Evolutionary conservation across 2,888 invertebrate genomes (phyloP), one percentile per base, ranked within the genome.

Genomic region (Heterodera filipjevi): DNA sequence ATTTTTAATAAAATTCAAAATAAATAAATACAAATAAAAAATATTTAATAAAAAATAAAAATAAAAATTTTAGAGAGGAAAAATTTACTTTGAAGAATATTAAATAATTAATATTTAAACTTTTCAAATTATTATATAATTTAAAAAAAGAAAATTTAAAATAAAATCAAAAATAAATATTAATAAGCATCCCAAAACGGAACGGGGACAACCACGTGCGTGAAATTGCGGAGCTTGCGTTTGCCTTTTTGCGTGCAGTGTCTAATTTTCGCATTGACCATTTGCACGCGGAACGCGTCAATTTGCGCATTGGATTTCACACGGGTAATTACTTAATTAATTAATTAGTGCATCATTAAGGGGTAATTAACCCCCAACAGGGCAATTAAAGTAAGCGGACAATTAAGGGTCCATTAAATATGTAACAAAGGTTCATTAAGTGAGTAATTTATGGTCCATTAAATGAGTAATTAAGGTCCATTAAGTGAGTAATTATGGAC

Each of bases 161-260:
- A 39, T 10, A 39, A 39, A 39, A 1, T 39, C 12, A 22, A 53
- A 53, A 19, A 5, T 27, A 10, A 59, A n/a, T 27, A n/a, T 59
- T 59, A 16, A 46, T 59, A 27, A 59, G 87, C n/a, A 79, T 86
- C 19, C 87, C 87, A 14, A 83, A 85, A 74, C 79, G 86, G 39
- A 87, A 87, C 71, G 87, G 87, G 66, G 83, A 85, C 71, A 81
- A 64, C 10, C 87, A 87, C 77, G 85, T 82, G 5, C 76, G 81
- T 27, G 85, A 86, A 76, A 82, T 86, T 33, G 84, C 86, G 1
- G 84, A 85, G 68, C 85, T 86, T 84, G 82, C 85, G 6, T 81
- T 86, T 30, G 81, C 78, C 12, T 81, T 86, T 30, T 71, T 86
- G 30, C 68, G 83, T 68, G 83, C 84, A 12, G 82, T 81, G 12